A percentile compares a stretch with the other conserved stretches of the same genome.
phyloP scores from a whole-genome alignment of 2,113 vertebrate species.

The Ceyx margarethae region DNA sequence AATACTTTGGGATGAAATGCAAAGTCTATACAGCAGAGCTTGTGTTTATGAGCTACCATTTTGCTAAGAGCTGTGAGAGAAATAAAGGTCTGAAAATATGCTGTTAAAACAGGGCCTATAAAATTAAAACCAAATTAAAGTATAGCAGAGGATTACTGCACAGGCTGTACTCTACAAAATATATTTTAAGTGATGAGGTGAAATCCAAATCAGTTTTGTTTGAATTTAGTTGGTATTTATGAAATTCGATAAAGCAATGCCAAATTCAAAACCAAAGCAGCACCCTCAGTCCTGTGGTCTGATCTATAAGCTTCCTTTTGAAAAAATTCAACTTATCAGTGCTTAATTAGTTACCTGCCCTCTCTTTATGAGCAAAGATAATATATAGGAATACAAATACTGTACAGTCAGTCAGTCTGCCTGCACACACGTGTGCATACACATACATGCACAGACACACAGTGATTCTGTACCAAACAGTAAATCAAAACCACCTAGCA shows the following conservation, averaged over 20 bases:
- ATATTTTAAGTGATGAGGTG: slow-evolving; percentile 83
- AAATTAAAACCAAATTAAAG: slow-evolving; percentile 91
- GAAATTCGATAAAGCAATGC: slow-evolving; percentile 74
- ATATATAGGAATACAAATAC: slow-evolving; percentile 36
- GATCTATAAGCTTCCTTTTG: slow-evolving; percentile 64
- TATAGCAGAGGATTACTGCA: slow-evolving; percentile 84
- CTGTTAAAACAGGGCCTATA: slow-evolving; percentile 88
- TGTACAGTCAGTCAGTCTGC: not conserved
- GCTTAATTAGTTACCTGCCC: slow-evolving; percentile 73
- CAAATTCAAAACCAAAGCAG: slow-evolving; percentile 72
- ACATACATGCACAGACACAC: not conserved
- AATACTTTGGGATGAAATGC: slow-evolving; percentile 96
- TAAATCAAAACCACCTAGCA: slow-evolving; percentile 57
- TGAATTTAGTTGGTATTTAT: slow-evolving; percentile 80
- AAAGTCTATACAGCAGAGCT: slow-evolving; percentile 95
- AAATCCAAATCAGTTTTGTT: slow-evolving; percentile 80
- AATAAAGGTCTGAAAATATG: slow-evolving; percentile 88
- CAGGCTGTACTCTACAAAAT: slow-evolving; percentile 80
- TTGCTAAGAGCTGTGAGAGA: slow-evolving; percentile 88
- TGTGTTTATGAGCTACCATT: slow-evolving; percentile 93
- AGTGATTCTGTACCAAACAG: slow-evolving; percentile 12
- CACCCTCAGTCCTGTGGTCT: slow-evolving; percentile 52
- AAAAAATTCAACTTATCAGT: slow-evolving; percentile 62
- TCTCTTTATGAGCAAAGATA: slow-evolving; percentile 32
- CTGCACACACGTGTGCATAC: not conserved